Evolutionary conservation across 2,888 invertebrate species (phyloP).

Genomic region (Lepidochrysops patricia): DNA sequence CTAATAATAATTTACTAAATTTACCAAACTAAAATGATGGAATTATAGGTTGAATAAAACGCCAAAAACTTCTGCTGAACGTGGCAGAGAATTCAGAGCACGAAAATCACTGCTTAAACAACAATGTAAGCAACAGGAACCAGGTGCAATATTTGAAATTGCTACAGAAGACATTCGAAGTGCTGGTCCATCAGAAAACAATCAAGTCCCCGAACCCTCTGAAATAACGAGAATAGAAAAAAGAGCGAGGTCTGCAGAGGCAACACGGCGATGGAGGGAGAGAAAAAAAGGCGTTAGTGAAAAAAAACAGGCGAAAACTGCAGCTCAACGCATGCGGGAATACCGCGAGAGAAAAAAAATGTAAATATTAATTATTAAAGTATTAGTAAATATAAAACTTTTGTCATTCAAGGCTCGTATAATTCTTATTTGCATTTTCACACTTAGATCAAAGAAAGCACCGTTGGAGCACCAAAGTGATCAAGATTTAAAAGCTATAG

Average conservation of each 20-base stretch:
- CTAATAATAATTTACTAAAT: constrained; percentile 14
- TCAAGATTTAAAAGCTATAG: not conserved
- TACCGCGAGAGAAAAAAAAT: constrained; percentile 27
- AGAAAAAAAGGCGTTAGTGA: constrained; percentile 21
- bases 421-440: not conserved
- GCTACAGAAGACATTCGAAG: constrained; percentile 14
- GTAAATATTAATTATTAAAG: constrained; percentile 21
- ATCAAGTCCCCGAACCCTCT: constrained; percentile 17
- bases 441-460: not conserved
- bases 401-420: not conserved
- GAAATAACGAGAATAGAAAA: constrained; percentile 24
- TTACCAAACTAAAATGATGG: constrained; percentile 18
- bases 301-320: constrained; percentile 26
- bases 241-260: constrained; percentile 24
- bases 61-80: constrained; percentile 26
- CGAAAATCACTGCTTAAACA: constrained; percentile 24
- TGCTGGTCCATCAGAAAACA: constrained; percentile 20
- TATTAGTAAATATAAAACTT: not conserved
- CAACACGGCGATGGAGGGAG: constrained; percentile 26
- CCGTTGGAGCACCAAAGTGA: not conserved
- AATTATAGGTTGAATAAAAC: constrained; percentile 24
- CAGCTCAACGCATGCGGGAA: constrained; percentile 28
- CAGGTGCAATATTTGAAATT: constrained; percentile 20
- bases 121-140: constrained; percentile 23
- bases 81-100: constrained; percentile 26